These are phyloP conservation scores for Aleiodes testaceus DNA, from an alignment of 2,888 invertebrate species.

Conservation along the genomic window DNA sequence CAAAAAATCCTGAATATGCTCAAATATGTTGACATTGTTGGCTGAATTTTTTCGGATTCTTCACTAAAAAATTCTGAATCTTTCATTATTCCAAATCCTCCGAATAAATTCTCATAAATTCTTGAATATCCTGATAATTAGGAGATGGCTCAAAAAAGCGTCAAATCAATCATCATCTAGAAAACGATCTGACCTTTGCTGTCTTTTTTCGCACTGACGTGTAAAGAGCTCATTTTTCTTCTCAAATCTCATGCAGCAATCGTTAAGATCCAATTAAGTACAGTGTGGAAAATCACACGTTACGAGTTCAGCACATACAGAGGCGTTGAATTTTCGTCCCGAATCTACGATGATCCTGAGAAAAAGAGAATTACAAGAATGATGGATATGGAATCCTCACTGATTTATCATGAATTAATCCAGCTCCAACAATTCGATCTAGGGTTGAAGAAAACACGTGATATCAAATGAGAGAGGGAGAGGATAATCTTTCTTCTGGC, in stretches of 20 bases:
- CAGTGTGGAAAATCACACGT: slow-evolving; percentile 16
- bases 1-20: too few species aligned
- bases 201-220: slow-evolving; percentile 2
- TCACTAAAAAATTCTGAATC: too few species aligned
- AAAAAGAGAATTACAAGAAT: not conserved
- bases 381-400: too few species aligned
- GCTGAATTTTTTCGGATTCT: too few species aligned
- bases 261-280: slow-evolving; percentile 47
- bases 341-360: not conserved
- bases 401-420: slow-evolving; percentile 16
- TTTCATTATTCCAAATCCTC: too few species aligned
- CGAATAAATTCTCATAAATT: too few species aligned
- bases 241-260: slow-evolving; percentile 5
- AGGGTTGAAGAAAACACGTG: too few species aligned
- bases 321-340: not conserved
- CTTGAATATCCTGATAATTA: too few species aligned
- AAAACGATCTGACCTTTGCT: slow-evolving; percentile 2
- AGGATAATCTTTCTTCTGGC: slow-evolving; percentile 14
- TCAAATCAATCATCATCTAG: too few species aligned
- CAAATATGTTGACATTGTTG: too few species aligned
- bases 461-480: too few species aligned
- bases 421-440: not conserved
- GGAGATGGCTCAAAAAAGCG: too few species aligned
- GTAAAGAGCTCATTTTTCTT: slow-evolving; percentile 8
- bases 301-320: not conserved